Evolutionary conservation across 2,888 invertebrate genomes (phyloP).

Genomic region (Cephonodes hylas): DNA sequence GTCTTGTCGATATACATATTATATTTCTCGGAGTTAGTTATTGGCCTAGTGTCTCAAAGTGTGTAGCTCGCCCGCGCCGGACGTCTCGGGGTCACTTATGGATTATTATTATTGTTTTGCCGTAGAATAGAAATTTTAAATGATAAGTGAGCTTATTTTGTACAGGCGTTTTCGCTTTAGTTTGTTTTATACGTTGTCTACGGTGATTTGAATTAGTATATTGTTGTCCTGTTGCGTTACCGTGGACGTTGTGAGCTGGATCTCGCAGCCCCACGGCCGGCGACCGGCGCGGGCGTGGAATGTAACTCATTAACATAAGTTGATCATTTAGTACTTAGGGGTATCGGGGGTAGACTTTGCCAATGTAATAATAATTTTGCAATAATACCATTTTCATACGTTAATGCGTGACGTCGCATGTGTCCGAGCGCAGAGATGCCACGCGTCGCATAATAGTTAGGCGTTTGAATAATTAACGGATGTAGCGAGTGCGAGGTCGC

Average conservation of each 20-base stretch:
- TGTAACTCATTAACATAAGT: conserved; percentile 45
- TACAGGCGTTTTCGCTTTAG: not conserved
- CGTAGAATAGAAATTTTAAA: not conserved
- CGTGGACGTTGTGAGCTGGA: not conserved
- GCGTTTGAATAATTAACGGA: conserved; percentile 47
- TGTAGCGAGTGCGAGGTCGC: conserved; percentile 27
- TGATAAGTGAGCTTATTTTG: not conserved
- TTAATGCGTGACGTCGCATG: conserved; percentile 26
- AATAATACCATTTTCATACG: conserved; percentile 49
- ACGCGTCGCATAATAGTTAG: conserved; percentile 50
- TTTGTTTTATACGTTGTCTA: not conserved
- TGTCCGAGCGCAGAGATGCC: conserved; percentile 23
- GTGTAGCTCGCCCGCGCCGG: conserved; percentile 22
- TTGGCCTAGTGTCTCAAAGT: conserved; percentile 43
- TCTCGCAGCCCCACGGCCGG: not conserved
- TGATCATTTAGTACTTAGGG: conserved; percentile 70
- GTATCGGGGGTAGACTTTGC: conserved; percentile 52
- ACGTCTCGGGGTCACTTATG: too few species aligned
- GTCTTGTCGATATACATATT: conserved; percentile 24
- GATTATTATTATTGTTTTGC: not conserved
- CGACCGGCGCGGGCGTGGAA: not conserved
- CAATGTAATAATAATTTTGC: conserved; percentile 53
- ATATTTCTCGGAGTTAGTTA: conserved; percentile 17
- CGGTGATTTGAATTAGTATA: not conserved
- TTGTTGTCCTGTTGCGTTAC: not conserved